A percentile compares a stretch with the other conserved stretches of the same genome.
Conservation (phyloP, 2,888 invertebrate genomes). For the Heliothis peltigera region DNA sequence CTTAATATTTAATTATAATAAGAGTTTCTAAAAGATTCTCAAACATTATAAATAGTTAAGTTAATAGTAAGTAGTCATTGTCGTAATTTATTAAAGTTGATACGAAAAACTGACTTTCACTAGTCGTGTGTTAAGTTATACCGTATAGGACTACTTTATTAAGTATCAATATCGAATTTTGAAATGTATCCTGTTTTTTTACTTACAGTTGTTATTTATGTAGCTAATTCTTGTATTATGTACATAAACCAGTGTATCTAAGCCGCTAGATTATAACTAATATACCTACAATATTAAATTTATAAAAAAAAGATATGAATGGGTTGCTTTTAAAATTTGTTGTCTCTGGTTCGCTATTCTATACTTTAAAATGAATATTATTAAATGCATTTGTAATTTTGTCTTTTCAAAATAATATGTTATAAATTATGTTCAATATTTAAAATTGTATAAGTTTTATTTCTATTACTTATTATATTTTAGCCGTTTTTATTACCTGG, state of each 20-base stretch:
- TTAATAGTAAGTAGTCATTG: conserved; percentile 51
- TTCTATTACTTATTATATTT: too few species aligned
- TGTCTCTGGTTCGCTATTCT: background rate
- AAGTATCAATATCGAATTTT: conserved; percentile 24
- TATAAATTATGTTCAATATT: too few species aligned
- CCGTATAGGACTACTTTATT: conserved; percentile 19
- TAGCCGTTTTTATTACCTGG: too few species aligned
- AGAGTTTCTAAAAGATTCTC: conserved; percentile 67
- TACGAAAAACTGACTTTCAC: conserved; percentile 64
- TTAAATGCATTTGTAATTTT: too few species aligned
- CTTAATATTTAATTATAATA: conserved; percentile 49
- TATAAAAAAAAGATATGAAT: background rate
- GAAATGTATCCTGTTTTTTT: conserved; percentile 26
- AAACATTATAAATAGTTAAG: conserved; percentile 38
- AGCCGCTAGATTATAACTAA: conserved; percentile 17
- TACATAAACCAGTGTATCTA: conserved; percentile 41
- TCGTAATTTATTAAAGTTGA: conserved; percentile 68
- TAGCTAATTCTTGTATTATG: conserved; percentile 47
- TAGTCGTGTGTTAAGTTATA: conserved; percentile 66
- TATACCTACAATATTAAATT: background rate
- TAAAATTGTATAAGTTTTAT: too few species aligned
- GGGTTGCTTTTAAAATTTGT: background rate
- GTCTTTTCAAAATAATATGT: too few species aligned
- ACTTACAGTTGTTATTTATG: conserved; percentile 34
- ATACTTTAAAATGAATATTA: too few species aligned